Evolutionary conservation across 2,888 invertebrate genomes (phyloP).

Genomic region (Alloplasta piceator): DNA sequence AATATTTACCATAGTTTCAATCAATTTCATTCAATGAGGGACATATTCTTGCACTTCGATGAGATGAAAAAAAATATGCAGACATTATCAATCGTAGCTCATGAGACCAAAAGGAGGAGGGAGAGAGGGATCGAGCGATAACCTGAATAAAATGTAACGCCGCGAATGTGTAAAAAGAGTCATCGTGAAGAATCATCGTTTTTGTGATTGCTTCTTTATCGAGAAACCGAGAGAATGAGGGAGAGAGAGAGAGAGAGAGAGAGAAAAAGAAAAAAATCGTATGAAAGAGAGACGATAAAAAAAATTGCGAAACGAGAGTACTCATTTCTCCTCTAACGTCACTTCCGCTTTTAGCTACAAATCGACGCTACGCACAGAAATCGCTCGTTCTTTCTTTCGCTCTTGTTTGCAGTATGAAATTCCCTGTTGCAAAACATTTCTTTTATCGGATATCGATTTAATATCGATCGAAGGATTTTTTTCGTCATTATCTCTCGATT

Average conservation of each 20-base stretch:
- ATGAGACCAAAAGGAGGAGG: background rate
- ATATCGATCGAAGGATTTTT: background rate
- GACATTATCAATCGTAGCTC: too few relatives aligned
- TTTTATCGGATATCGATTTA: too few relatives aligned
- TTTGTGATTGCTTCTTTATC: constrained; percentile 39
- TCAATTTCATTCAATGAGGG: too few relatives aligned
- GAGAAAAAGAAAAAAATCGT: constrained; percentile 8
- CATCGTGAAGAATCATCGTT: constrained; percentile 35
- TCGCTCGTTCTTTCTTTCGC: constrained; percentile 4
- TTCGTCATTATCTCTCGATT: constrained; percentile 7
- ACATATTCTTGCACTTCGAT: too few relatives aligned
- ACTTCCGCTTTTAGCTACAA: constrained; percentile 55
- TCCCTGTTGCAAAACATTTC: too few relatives aligned
- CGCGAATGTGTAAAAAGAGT: constrained; percentile 4
- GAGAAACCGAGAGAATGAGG: background rate
- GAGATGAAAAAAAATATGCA: too few relatives aligned
- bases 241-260: background rate
- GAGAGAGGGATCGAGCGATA: constrained; percentile 39
- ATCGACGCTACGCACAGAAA: background rate
- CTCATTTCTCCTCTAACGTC: constrained; percentile 23
- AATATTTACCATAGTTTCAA: too few relatives aligned
- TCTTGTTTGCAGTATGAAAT: background rate
- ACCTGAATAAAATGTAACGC: constrained; percentile 56
- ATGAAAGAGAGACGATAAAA: constrained; percentile 2
- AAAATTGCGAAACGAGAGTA: constrained; percentile 31